phyloP scores from a whole-genome alignment of 1,140 invertebrate species.

The Drosophila ercepeae region DNA sequence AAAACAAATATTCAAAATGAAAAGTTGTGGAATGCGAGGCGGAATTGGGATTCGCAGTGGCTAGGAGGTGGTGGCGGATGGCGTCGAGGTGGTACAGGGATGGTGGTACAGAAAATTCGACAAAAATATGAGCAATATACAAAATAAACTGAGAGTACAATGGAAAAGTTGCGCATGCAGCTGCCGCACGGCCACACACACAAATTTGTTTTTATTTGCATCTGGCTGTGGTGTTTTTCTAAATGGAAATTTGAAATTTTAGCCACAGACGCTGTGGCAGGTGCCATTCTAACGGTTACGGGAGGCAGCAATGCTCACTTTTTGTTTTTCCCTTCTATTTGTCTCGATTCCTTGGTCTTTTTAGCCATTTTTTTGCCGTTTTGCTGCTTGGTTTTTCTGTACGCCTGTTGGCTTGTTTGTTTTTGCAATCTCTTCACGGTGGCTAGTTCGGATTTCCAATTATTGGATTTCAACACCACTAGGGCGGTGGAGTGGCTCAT shows the following conservation, averaged over 20 bases:
- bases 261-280: conserved; percentile 49
- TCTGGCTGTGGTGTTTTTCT: conserved; percentile 45
- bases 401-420: conserved; percentile 20
- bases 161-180: conserved; percentile 51
- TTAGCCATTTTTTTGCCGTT: conserved; percentile 1
- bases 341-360: conserved; percentile 19
- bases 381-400: background rate
- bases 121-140: conserved; percentile 41
- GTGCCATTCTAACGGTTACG: conserved; percentile 45
- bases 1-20: conserved; percentile 42
- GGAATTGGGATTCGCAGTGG: background rate
- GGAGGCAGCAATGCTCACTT: conserved; percentile 14
- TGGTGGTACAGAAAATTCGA: conserved; percentile 10
- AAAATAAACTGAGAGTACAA: conserved; percentile 41
- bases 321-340: conserved; percentile 27
- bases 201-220: conserved; percentile 53
- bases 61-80: background rate
- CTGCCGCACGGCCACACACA: conserved; percentile 34
- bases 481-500: conserved; percentile 34
- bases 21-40: conserved; percentile 16
- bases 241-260: conserved; percentile 55
- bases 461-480: conserved; percentile 54
- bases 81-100: too few relatives aligned
- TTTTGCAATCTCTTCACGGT: conserved; percentile 55
- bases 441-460: conserved; percentile 60